A percentile compares a stretch with the other conserved stretches of the same genome.
These are phyloP conservation scores for Actinia tenebrosa DNA, from an alignment of 64 coral and sea anemone species.

Conservation along the genomic window DNA sequence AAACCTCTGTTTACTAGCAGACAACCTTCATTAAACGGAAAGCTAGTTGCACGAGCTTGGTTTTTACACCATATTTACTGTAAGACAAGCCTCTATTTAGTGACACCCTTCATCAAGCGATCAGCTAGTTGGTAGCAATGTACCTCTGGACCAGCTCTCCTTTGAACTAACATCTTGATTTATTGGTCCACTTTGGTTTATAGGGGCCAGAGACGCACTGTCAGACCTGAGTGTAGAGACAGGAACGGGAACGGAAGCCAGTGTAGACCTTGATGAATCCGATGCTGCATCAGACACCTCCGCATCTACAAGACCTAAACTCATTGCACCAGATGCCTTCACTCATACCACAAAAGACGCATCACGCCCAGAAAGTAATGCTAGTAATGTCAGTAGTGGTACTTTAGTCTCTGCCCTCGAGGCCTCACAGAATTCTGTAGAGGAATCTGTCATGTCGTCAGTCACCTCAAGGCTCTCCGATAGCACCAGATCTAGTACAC, in stretches of 20 bases:
- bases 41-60: too few relatives aligned
- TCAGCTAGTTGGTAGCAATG: too few relatives aligned
- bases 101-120: too few relatives aligned
- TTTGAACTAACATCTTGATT: too few relatives aligned
- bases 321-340: conserved; percentile 90
- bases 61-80: too few relatives aligned
- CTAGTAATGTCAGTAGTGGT: conserved; percentile 42
- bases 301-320: conserved; percentile 36
- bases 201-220: conserved; percentile 76
- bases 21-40: too few relatives aligned
- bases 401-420: conserved; percentile 63
- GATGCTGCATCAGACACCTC: conserved; percentile 39
- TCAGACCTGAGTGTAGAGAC: conserved; percentile 89
- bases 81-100: too few relatives aligned
- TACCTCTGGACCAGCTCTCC: too few relatives aligned
- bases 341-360: neutral
- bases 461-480: conserved; percentile 67
- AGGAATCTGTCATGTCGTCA: conserved; percentile 17
- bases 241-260: conserved; percentile 67
- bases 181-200: neutral
- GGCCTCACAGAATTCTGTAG: conserved; percentile 25
- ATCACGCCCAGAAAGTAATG: conserved; percentile 35
- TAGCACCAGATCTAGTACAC: conserved; percentile 37
- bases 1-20: too few relatives aligned
- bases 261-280: conserved; percentile 80